Conservation (phyloP, 2,888 invertebrate species). For the Cactoblastis cactorum region DNA sequence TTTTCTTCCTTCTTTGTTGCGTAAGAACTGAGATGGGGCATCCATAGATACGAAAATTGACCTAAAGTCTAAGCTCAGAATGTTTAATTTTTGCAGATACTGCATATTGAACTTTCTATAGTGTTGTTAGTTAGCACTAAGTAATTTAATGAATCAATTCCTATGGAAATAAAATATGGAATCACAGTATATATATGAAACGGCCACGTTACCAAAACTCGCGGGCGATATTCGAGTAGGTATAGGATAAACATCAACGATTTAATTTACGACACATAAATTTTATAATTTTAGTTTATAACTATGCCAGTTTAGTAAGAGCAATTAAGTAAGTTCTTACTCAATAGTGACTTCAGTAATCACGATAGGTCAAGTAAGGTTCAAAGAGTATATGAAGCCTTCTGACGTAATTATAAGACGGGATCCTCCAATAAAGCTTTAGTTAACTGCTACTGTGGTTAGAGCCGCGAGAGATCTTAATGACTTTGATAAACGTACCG, state of each 20-base stretch:
- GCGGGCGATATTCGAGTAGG: too few species aligned
- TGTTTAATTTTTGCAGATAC: too few species aligned
- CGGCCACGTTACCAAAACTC: too few species aligned
- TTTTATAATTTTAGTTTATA: not conserved
- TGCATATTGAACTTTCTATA: too few species aligned
- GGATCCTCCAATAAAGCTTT: conserved; percentile 7
- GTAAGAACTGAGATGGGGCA: not conserved
- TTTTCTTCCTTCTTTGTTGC: not conserved
- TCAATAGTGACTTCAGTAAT: not conserved
- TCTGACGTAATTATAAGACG: conserved; percentile 4
- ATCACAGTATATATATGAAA: too few species aligned
- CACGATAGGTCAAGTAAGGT: not conserved
- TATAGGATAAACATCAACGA: too few species aligned
- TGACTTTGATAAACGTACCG: conserved; percentile 8
- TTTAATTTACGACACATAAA: not conserved
- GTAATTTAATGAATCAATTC: too few species aligned
- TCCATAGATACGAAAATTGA: too few species aligned
- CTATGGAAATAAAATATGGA: too few species aligned
- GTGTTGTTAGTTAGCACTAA: too few species aligned
- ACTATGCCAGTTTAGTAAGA: too few species aligned
- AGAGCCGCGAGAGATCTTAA: conserved; percentile 8
- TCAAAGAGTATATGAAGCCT: conserved; percentile 5
- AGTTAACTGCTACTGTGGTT: conserved; percentile 8
- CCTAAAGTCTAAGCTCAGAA: not conserved
- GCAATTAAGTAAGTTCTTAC: not conserved